Conservation (phyloP, 2,797 vertebrate species). For the Scleropages formosus region DNA sequence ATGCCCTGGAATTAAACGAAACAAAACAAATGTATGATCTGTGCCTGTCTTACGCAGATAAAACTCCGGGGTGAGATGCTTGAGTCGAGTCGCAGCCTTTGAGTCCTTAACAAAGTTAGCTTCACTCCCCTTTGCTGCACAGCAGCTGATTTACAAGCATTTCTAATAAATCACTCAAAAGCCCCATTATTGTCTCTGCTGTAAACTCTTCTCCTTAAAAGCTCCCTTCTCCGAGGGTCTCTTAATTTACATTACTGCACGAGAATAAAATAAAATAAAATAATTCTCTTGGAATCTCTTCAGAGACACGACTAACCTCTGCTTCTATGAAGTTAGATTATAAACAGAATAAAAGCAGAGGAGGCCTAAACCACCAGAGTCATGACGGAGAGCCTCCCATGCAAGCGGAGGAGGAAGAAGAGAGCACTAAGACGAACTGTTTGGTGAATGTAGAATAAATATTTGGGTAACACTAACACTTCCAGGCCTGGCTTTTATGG, state of each 20-base stretch:
- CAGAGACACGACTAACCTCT: neutral
- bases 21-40: neutral
- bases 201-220: constrained; percentile 1
- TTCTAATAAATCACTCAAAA: constrained; percentile 19
- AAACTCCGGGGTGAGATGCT: neutral
- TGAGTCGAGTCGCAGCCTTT: neutral
- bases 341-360: constrained; percentile 9
- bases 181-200: neutral
- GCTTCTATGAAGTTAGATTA: constrained; percentile 17
- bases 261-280: constrained; percentile 9
- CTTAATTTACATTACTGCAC: constrained; percentile 14
- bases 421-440: constrained; percentile 17
- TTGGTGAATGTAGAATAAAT: constrained; percentile 28
- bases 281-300: constrained; percentile 9
- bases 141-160: constrained; percentile 6
- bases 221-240: neutral
- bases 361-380: neutral
- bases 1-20: neutral
- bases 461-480: constrained; percentile 33
- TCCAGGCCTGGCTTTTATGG: constrained; percentile 22
- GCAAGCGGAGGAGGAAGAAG: neutral
- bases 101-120: neutral
- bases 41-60: constrained; percentile 2
- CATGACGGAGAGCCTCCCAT: neutral
- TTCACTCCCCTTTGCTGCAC: neutral